Conservation (phyloP, 2,797 vertebrate genomes). For the Urophycis tenuis region DNA sequence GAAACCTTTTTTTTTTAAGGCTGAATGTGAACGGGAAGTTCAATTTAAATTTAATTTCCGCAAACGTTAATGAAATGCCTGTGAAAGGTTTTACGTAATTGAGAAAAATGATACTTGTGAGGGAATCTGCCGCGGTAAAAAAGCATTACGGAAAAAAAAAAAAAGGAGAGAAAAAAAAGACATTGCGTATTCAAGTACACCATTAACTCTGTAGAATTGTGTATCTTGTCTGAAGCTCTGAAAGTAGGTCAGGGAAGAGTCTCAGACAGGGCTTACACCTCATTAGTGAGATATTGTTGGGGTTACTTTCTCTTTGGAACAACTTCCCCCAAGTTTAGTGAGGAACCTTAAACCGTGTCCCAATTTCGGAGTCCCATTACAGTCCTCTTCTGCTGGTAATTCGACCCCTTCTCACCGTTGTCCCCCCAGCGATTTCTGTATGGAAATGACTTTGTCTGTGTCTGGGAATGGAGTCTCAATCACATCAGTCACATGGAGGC, state of each 20-base stretch:
- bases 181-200: not conserved
- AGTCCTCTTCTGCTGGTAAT: not conserved
- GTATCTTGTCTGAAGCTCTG: constrained; percentile 15
- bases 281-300: constrained; percentile 45
- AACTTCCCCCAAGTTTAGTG: constrained; percentile 35
- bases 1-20: constrained; percentile 43
- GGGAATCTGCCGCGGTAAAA: too few species aligned
- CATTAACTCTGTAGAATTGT: not conserved
- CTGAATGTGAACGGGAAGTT: too few species aligned
- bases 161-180: not conserved
- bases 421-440: not conserved
- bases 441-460: constrained; percentile 3
- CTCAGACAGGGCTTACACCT: constrained; percentile 28
- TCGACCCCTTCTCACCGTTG: not conserved
- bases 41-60: not conserved
- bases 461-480: not conserved
- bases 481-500: not conserved
- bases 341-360: not conserved
- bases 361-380: not conserved
- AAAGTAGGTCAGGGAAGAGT: constrained; percentile 54
- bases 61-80: not conserved
- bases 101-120: not conserved
- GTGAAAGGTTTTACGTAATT: not conserved
- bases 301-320: not conserved
- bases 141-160: too few species aligned